Conservation (phyloP, 1,140 invertebrate genomes). For the Anastatus disparis region DNA sequence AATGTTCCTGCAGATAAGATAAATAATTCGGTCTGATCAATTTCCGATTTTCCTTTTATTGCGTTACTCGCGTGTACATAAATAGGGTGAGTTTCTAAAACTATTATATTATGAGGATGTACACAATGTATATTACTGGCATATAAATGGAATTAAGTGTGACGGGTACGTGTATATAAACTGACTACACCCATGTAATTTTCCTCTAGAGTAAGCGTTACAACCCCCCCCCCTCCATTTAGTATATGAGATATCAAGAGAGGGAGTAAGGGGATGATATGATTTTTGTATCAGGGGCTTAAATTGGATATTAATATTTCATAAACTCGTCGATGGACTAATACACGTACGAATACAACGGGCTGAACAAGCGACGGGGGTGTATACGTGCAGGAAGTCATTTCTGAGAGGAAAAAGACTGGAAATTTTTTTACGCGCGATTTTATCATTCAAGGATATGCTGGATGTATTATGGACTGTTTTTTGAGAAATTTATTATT, state of each 20-base stretch:
- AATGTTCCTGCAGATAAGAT: conserved; percentile 49
- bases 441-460: conserved; percentile 29
- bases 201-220: neutral
- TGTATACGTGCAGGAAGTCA: too few species aligned
- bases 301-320: conserved; percentile 65
- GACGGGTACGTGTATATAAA: neutral
- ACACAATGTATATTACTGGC: neutral
- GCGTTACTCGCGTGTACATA: neutral
- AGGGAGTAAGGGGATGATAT: too few species aligned
- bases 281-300: conserved; percentile 54
- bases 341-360: neutral
- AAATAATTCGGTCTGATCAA: conserved; percentile 42
- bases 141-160: neutral
- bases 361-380: neutral
- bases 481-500: too few species aligned
- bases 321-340: conserved; percentile 49
- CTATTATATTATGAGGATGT: conserved; percentile 6
- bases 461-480: too few species aligned
- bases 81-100: neutral
- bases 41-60: conserved; percentile 20
- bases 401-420: too few species aligned
- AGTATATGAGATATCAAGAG: conserved; percentile 1
- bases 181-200: conserved; percentile 27
- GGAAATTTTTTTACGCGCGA: conserved; percentile 26
- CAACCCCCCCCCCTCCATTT: neutral